Conservation (phyloP, 2,888 invertebrate species). For the Pemphredon lugubris region DNA sequence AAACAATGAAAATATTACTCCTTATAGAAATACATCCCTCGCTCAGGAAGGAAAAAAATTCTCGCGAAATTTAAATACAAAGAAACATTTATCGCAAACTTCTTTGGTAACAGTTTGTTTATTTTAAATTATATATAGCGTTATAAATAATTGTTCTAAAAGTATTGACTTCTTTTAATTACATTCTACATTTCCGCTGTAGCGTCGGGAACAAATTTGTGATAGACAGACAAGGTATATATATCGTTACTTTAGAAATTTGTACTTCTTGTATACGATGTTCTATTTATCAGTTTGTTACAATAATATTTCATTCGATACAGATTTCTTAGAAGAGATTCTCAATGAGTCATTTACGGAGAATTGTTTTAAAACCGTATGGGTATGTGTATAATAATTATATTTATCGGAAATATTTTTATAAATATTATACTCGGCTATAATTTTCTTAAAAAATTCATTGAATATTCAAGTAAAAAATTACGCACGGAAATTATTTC, state of each 20-base stretch:
- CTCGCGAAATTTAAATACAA: neutral
- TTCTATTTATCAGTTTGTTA: slow-evolving; percentile 9
- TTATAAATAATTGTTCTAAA: slow-evolving; percentile 24
- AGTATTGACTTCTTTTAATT: no score
- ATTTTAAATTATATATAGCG: slow-evolving; percentile 10
- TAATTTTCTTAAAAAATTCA: neutral
- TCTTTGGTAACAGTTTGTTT: neutral
- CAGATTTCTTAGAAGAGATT: slow-evolving; percentile 24
- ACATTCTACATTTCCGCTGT: neutral
- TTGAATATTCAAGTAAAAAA: slow-evolving; percentile 4
- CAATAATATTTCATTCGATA: neutral
- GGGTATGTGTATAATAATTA: slow-evolving; percentile 40
- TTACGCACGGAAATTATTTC: slow-evolving; percentile 11
- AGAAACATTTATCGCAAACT: neutral
- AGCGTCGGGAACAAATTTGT: neutral
- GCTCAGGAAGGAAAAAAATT: no score
- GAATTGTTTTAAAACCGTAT: slow-evolving; percentile 14
- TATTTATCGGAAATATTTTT: slow-evolving; percentile 11
- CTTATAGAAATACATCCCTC: no score
- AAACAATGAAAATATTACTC: slow-evolving; percentile 17
- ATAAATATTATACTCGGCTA: slow-evolving; percentile 15
- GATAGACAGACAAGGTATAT: slow-evolving; percentile 4
- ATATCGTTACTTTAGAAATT: slow-evolving; percentile 18
- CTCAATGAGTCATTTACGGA: slow-evolving; percentile 22
- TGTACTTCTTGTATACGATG: slow-evolving; percentile 30